Evolutionary conservation across 2,888 invertebrate genomes (phyloP).

Genomic region (Zygaena filipendulae): DNA sequence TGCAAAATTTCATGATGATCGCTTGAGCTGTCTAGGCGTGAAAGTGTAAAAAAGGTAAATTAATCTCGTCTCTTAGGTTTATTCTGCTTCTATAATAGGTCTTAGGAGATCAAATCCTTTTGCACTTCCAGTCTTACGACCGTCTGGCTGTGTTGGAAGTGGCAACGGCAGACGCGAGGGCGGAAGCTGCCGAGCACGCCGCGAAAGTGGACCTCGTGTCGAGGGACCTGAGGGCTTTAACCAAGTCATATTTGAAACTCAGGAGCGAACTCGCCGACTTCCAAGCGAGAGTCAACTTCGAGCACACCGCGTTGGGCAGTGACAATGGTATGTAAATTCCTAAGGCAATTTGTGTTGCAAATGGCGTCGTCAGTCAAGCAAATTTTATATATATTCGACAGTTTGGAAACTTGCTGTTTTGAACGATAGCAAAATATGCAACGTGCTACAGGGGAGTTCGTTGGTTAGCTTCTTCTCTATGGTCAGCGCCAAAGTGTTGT

Average conservation of each 20-base stretch:
- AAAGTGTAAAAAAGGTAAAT: too few relatives aligned
- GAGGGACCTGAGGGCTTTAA: slow-evolving; percentile 46
- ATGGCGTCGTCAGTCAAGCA: too few relatives aligned
- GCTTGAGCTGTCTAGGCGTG: too few relatives aligned
- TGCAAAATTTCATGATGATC: too few relatives aligned
- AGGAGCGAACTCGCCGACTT: slow-evolving; percentile 51
- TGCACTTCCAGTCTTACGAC: slow-evolving; percentile 42
- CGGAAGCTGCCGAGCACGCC: slow-evolving; percentile 38
- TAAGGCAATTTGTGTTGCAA: too few relatives aligned
- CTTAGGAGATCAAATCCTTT: too few relatives aligned
- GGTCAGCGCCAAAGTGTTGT: background rate
- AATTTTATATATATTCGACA: too few relatives aligned
- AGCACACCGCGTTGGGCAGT: slow-evolving; percentile 36
- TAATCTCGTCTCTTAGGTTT: too few relatives aligned
- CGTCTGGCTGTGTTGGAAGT: slow-evolving; percentile 58
- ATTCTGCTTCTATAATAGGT: too few relatives aligned
- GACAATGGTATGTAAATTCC: slow-evolving; percentile 45
- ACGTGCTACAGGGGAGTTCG: too few relatives aligned
- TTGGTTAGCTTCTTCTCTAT: background rate
- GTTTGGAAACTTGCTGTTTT: too few relatives aligned
- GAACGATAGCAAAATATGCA: too few relatives aligned
- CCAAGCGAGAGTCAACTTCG: slow-evolving; percentile 41
- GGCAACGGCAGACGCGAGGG: slow-evolving; percentile 60
- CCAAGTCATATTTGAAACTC: slow-evolving; percentile 53
- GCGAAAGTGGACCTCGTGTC: slow-evolving; percentile 36